Percentiles rank a stretch among this genome's conserved stretches.
Conservation (phyloP, 1,140 invertebrate genomes). For the Hypsibius dujardini region DNA sequence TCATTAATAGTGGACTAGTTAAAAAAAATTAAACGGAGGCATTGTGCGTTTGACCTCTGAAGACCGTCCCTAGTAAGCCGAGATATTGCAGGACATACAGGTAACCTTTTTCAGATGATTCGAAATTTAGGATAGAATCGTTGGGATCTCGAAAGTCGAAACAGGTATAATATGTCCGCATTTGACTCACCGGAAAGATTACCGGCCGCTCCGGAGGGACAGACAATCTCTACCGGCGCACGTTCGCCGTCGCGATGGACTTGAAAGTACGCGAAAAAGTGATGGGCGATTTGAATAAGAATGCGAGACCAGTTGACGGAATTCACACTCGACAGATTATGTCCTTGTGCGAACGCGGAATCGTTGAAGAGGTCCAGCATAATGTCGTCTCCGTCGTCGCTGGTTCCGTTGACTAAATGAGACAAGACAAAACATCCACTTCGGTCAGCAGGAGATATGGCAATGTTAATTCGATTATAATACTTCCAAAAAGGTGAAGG, state of each 20-base stretch:
- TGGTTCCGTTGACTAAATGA: constrained; percentile 34
- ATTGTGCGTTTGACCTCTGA: no score
- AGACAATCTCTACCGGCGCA: constrained; percentile 31
- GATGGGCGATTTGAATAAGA: constrained; percentile 37
- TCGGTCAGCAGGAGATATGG: constrained; percentile 17
- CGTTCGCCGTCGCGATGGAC: constrained; percentile 12
- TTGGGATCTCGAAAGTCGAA: no score
- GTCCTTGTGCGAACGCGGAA: constrained; percentile 26
- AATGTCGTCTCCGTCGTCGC: constrained; percentile 36
- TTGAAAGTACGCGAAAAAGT: constrained; percentile 35
- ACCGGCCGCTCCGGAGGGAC: constrained; percentile 37
- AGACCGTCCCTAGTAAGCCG: no score
- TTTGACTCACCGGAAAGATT: constrained; percentile 31
- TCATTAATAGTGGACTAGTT: no score
- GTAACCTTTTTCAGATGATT: no score
- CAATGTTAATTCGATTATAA: constrained; percentile 19
- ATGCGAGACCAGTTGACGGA: constrained; percentile 39
- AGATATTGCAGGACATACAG: no score
- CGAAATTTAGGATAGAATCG: no score
- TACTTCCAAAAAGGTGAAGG: constrained; percentile 33
- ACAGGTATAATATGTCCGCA: not conserved
- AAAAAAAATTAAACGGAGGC: no score
- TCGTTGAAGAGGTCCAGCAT: constrained; percentile 34
- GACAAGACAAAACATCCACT: no score
- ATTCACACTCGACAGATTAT: constrained; percentile 34